Evolutionary conservation across 1,140 invertebrate genomes (phyloP).

Genomic region (Drosophila oshimai): DNA sequence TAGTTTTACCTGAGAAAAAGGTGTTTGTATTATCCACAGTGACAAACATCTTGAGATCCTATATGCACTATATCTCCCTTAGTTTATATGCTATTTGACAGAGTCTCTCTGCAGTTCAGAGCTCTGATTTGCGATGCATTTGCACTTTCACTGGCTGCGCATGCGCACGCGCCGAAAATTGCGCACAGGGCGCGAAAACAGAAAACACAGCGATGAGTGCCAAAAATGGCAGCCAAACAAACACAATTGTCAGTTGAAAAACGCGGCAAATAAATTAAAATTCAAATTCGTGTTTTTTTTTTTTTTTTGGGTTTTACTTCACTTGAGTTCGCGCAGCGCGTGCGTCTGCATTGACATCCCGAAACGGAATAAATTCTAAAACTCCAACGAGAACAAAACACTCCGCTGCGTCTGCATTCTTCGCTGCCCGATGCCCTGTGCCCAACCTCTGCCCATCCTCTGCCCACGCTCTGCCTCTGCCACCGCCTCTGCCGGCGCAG

Average conservation of each 20-base stretch:
- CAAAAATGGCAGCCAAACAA: constrained; percentile 44
- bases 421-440: constrained; percentile 2
- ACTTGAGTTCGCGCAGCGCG: constrained; percentile 50
- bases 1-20: constrained; percentile 77
- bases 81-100: neutral
- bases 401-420: constrained; percentile 38
- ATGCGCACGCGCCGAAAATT: constrained; percentile 60
- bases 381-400: constrained; percentile 79
- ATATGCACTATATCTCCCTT: neutral
- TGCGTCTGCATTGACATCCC: constrained; percentile 81
- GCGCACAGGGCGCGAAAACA: neutral
- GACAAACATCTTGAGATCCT: constrained; percentile 75
- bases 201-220: constrained; percentile 6
- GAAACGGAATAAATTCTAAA: constrained; percentile 82
- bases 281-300: constrained; percentile 23
- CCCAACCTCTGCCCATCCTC: neutral
- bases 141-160: constrained; percentile 67
- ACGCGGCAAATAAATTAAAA: constrained; percentile 52
- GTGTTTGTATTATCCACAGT: constrained; percentile 79
- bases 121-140: constrained; percentile 59
- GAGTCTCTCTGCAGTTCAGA: constrained; percentile 30
- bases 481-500: constrained; percentile 33
- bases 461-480: constrained; percentile 10
- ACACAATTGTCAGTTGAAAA: constrained; percentile 29
- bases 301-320: constrained; percentile 26